These are phyloP conservation scores for Hydropsyche tenuis DNA, from an alignment of 1,140 invertebrate genomes.

Conservation along the genomic window DNA sequence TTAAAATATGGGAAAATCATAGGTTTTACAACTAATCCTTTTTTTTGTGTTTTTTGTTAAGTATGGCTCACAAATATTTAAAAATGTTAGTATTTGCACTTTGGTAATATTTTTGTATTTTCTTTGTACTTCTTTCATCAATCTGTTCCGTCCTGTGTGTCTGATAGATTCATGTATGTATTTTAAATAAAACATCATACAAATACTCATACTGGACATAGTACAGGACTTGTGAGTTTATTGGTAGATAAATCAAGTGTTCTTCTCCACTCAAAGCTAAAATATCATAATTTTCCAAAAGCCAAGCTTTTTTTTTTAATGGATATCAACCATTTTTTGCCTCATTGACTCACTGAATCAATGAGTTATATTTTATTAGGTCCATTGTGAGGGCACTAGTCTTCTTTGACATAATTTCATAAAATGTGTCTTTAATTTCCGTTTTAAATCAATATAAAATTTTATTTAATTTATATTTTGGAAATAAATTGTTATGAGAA, in stretches of 20 bases:
- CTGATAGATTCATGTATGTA: conserved; percentile 49
- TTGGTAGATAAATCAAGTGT: not conserved
- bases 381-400: too few relatives aligned
- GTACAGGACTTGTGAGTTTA: conserved; percentile 30
- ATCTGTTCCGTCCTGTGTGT: conserved; percentile 51
- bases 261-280: conserved; percentile 2
- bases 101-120: conserved; percentile 51
- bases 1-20: conserved; percentile 54
- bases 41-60: conserved; percentile 49
- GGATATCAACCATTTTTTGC: too few relatives aligned
- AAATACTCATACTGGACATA: conserved; percentile 47
- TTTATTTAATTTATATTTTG: not conserved
- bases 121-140: conserved; percentile 45
- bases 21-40: conserved; percentile 53
- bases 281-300: too few relatives aligned
- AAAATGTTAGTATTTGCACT: conserved; percentile 40
- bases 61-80: conserved; percentile 46
- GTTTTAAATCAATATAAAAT: conserved; percentile 5
- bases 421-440: too few relatives aligned
- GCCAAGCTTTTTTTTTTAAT: too few relatives aligned
- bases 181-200: conserved; percentile 50
- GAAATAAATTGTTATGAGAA: not conserved
- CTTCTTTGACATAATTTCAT: too few relatives aligned
- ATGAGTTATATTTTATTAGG: too few relatives aligned
- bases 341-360: too few relatives aligned